Evolutionary conservation across 2,888 invertebrate species (phyloP), one percentile per base, ranked within the genome.

Genomic region (Drosophila tripunctata): DNA sequence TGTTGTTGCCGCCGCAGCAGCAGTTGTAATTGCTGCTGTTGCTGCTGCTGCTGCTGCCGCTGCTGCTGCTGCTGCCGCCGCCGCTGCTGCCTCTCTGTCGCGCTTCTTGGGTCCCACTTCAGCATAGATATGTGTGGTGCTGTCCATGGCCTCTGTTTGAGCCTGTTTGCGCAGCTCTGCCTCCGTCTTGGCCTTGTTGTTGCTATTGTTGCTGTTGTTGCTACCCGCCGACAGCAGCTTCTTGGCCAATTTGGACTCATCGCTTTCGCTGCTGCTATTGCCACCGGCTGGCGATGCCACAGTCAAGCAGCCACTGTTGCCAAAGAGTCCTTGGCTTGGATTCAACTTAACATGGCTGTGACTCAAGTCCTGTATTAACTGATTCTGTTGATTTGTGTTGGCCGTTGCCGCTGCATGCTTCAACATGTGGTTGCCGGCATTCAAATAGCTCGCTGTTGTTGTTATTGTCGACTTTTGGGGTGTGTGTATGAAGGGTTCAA

Each of bases 401-500:
- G 90, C 89, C 35, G 91, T 91, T 17, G 90, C 90, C 1, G 91
- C 89, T 6, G 89, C 86, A 72, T 90, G 90, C 47, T 90, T 90
- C 40, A 88, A 57, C 58, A 90, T 78, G 48, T n/a, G n/a, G n/a
- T 88, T 57, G 51, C 41, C 86, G 2, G 84, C 92, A n/a, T 86
- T 89, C 57, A 90, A 90, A 73, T 93, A 93, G 38, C 75, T 85
- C 6, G 90, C 83, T 10, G 90, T 89, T 43, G 86, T 76, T 5
- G 90, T 90, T 69, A 93, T 93, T 31, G 93, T 93, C 69, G 90
- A 88, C 71, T 92, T 91, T 44, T 94, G 94, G 52, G 96, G 96
- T 85, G 96, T 95, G 87, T 96, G 96, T 87, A 96, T 96, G 90
- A 96, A 97, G 3, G 96, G 96, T 89, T 96, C 96, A 31, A 97